Evolutionary conservation across 2,797 vertebrate genomes (phyloP).

Genomic region (Carcharodon carcharias): DNA sequence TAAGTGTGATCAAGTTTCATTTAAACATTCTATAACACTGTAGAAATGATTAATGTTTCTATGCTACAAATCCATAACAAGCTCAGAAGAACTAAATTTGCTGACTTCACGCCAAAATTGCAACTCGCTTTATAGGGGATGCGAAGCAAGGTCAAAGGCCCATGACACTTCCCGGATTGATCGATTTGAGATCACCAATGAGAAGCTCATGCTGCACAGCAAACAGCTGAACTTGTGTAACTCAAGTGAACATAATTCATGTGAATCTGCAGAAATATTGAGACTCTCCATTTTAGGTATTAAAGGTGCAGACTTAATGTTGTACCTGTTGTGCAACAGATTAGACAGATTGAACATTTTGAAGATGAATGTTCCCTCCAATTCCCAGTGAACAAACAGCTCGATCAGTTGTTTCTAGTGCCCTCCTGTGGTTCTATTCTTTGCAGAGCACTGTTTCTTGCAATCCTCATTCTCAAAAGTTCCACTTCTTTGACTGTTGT

Average conservation of each 20-base stretch:
- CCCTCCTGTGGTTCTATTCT: slow-evolving; percentile 31
- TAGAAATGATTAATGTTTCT: neutral
- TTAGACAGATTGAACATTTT: neutral
- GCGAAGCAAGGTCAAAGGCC: neutral
- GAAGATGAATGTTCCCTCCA: neutral
- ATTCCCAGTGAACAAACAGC: neutral
- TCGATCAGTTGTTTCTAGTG: neutral
- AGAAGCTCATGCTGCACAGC: neutral
- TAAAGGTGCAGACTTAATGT: neutral
- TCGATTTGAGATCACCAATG: neutral
- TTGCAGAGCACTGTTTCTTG: neutral
- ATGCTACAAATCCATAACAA: neutral
- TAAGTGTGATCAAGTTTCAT: neutral
- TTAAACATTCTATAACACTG: neutral
- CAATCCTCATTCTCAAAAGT: neutral
- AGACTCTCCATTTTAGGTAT: neutral
- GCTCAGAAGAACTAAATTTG: neutral
- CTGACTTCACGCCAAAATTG: neutral
- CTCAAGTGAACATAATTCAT: neutral
- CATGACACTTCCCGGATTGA: neutral
- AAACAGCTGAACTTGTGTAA: neutral
- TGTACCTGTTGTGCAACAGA: neutral
- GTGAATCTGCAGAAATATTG: neutral
- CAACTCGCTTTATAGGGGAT: neutral
- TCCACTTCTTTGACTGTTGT: neutral